Percentiles rank a stretch among this genome's conserved stretches.
phyloP scores from a whole-genome alignment of 2,113 vertebrate genomes.

The Loxodonta africana region DNA sequence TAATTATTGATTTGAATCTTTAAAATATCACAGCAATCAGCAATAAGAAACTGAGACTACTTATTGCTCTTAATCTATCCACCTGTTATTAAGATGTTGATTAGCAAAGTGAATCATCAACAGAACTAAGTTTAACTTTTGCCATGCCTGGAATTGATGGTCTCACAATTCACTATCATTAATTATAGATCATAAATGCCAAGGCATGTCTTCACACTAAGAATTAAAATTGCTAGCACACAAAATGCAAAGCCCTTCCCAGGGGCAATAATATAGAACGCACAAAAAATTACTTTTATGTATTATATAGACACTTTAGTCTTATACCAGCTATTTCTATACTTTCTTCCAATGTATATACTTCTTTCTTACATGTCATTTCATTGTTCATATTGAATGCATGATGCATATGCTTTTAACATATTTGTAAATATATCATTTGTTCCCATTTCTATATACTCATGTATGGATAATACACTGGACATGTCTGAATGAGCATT shows the following conservation, averaged over 20 bases:
- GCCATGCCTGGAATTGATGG: slow-evolving; percentile 18
- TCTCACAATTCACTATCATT: not conserved
- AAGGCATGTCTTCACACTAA: slow-evolving; percentile 33
- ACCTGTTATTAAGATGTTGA: slow-evolving; percentile 82
- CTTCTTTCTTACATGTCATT: not conserved
- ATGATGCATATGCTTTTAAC: slow-evolving; percentile 1
- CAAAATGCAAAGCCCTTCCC: not conserved
- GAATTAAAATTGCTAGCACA: slow-evolving; percentile 32
- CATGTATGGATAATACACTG: not conserved
- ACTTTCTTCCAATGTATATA: not conserved
- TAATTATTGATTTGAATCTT: slow-evolving; percentile 88
- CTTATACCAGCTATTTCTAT: not conserved
- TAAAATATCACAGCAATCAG: slow-evolving; percentile 88
- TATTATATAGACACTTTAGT: not conserved
- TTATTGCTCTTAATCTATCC: slow-evolving; percentile 84
- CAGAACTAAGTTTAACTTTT: slow-evolving; percentile 76
- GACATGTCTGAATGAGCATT: not conserved
- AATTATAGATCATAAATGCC: not conserved
- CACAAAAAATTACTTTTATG: not conserved
- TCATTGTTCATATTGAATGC: not conserved
- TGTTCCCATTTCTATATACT: not conserved
- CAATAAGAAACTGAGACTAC: slow-evolving; percentile 81
- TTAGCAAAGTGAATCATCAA: slow-evolving; percentile 82
- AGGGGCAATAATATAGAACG: not conserved
- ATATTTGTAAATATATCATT: not conserved